Evolutionary conservation across 2,888 invertebrate species (phyloP).

Genomic region (Andrena trimmerana): DNA sequence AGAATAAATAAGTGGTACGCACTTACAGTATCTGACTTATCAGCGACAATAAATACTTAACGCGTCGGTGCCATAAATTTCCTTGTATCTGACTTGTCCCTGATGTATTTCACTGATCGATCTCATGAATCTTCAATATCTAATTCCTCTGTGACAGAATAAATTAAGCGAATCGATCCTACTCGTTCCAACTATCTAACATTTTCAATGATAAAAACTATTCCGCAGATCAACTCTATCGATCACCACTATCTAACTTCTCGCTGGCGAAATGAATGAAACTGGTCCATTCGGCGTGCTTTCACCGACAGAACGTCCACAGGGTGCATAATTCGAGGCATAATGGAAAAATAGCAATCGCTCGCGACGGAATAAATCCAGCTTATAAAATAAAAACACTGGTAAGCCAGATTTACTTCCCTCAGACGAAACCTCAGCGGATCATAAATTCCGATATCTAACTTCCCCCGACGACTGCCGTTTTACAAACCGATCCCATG

Average conservation of each 20-base stretch:
- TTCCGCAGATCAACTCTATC: too few species aligned
- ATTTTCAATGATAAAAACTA: too few species aligned
- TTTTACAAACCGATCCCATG: neutral
- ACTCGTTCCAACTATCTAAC: too few species aligned
- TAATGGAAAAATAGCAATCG: too few species aligned
- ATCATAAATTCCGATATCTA: neutral
- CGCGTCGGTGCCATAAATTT: neutral
- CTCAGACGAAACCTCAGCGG: neutral
- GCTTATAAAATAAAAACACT: too few species aligned
- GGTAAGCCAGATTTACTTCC: too few species aligned
- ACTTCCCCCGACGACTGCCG: neutral
- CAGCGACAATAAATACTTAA: slow-evolving; percentile 11
- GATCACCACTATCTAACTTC: too few species aligned
- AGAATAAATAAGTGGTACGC: neutral
- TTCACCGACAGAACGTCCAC: too few species aligned
- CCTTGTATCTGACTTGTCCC: neutral
- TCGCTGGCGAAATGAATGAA: too few species aligned
- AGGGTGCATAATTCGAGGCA: too few species aligned
- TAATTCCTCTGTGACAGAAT: neutral
- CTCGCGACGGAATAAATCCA: too few species aligned
- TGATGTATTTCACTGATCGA: neutral
- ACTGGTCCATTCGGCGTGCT: too few species aligned
- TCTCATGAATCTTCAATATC: slow-evolving; percentile 21
- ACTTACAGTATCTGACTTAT: neutral
- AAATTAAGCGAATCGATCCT: neutral